Conservation (phyloP, 2,113 vertebrate species). For the Hippocampus abdominalis region DNA sequence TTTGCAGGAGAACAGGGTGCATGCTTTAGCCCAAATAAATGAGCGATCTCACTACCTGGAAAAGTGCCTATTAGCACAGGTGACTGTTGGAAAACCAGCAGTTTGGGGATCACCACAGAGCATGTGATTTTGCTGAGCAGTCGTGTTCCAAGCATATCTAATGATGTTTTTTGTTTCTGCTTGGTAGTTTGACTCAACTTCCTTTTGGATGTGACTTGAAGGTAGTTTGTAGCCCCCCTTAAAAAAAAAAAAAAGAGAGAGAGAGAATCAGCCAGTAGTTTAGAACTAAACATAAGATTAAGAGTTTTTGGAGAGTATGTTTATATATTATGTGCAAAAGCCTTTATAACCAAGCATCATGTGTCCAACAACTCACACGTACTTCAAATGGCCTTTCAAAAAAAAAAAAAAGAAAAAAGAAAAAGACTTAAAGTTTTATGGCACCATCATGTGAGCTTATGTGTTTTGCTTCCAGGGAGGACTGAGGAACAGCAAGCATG, state of each 20-base stretch:
- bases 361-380: neutral
- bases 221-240: no score
- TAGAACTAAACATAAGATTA: no score
- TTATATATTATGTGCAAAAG: neutral
- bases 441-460: constrained; percentile 13
- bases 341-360: neutral
- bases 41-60: constrained; percentile 58
- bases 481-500: constrained; percentile 95
- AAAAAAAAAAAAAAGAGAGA: no score
- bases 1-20: constrained; percentile 47
- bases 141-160: constrained; percentile 29
- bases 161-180: constrained; percentile 10
- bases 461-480: constrained; percentile 80
- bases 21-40: constrained; percentile 60
- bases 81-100: constrained; percentile 51
- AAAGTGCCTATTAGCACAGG: constrained; percentile 67
- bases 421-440: neutral
- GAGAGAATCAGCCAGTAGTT: no score
- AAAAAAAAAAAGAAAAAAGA: neutral
- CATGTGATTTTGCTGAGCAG: constrained; percentile 25
- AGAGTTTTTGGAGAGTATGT: no score
- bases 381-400: neutral
- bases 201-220: constrained; percentile 12
- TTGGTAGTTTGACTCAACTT: neutral
- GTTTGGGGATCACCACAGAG: constrained; percentile 37